Percentiles rank a stretch among this genome's conserved stretches.
Evolutionary conservation across 2,888 invertebrate genomes (phyloP).

Genomic region (Antheraea assamensis): DNA sequence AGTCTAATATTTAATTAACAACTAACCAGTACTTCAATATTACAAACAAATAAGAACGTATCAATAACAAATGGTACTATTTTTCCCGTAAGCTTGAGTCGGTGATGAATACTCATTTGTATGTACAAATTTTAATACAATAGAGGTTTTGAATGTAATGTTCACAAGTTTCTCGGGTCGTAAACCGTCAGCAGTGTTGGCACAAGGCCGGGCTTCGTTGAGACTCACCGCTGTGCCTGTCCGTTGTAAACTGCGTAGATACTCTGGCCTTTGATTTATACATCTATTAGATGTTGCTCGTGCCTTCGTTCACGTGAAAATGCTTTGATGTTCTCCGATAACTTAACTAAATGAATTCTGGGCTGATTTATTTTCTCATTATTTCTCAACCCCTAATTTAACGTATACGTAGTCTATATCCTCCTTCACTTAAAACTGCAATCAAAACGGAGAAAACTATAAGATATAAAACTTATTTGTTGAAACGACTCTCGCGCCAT

Average conservation of each 20-base stretch:
- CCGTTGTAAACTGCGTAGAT: constrained; percentile 41
- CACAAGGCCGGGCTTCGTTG: constrained; percentile 42
- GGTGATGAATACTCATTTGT: background rate
- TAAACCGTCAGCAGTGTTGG: constrained; percentile 50
- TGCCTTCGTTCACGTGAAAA: background rate
- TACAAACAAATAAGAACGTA: background rate
- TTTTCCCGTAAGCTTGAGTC: background rate
- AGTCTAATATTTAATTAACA: background rate
- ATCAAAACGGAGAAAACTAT: too few species aligned
- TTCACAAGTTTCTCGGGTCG: constrained; percentile 47
- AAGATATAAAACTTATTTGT: too few species aligned
- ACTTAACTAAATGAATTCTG: too few species aligned
- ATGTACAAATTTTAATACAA: constrained; percentile 1
- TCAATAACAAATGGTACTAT: background rate
- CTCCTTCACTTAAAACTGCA: too few species aligned
- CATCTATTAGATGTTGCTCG: background rate
- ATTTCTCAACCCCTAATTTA: too few species aligned
- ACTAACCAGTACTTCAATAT: background rate
- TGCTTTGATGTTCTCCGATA: too few species aligned
- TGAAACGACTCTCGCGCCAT: too few species aligned
- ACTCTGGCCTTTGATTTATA: constrained; percentile 37
- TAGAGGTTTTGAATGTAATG: constrained; percentile 18
- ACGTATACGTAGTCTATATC: too few species aligned
- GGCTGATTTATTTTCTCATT: too few species aligned
- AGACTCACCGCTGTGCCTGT: constrained; percentile 44